phyloP scores from a whole-genome alignment of 1,140 invertebrate species.

The Cotesia vestalis region DNA sequence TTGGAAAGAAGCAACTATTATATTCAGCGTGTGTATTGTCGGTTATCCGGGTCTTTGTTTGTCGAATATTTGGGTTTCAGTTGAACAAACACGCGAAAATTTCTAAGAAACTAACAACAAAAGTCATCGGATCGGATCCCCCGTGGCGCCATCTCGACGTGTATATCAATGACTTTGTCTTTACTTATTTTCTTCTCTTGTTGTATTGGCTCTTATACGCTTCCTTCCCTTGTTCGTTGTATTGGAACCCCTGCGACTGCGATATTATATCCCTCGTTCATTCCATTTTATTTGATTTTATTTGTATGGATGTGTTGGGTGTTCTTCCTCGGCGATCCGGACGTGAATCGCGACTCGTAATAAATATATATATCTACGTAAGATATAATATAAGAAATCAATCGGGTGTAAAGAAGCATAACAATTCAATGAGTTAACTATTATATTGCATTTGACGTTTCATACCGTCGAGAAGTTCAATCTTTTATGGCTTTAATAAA shows the following conservation, averaged over 20 bases:
- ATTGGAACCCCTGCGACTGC: not conserved
- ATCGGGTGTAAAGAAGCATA: conserved; percentile 18
- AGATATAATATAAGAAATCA: not conserved
- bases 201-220: not conserved
- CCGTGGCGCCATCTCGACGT: conserved; percentile 1
- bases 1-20: too few species aligned
- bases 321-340: not conserved
- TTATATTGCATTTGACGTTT: conserved; percentile 6
- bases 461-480: conserved; percentile 26
- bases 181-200: not conserved
- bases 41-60: not conserved
- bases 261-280: not conserved
- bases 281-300: too few species aligned
- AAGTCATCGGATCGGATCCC: not conserved
- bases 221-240: not conserved
- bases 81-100: conserved; percentile 4
- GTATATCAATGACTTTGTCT: conserved; percentile 18
- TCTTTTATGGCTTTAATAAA: conserved; percentile 6
- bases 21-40: not conserved
- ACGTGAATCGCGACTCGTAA: not conserved
- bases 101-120: not conserved
- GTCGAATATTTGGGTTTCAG: not conserved
- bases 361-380: not conserved
- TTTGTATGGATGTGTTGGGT: not conserved
- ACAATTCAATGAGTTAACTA: conserved; percentile 20